These are phyloP conservation scores for Marronus borbonicus DNA, from an alignment of 2,888 invertebrate genomes.

Conservation along the genomic window DNA sequence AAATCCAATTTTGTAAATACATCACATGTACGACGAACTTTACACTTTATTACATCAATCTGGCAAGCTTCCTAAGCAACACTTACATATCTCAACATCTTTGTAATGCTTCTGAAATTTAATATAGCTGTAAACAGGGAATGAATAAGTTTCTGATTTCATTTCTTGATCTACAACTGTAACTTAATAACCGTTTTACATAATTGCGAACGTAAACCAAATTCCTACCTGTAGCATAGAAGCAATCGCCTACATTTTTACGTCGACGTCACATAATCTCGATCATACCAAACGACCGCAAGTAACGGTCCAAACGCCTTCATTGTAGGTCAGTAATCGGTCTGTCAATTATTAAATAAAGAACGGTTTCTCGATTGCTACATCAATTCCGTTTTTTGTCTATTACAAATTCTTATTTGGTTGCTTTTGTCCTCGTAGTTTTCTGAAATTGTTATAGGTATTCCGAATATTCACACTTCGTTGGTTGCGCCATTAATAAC, in stretches of 20 bases:
- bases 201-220: too few species aligned
- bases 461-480: not conserved
- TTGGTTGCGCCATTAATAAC: slow-evolving; percentile 5
- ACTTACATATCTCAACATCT: too few species aligned
- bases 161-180: too few species aligned
- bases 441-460: not conserved
- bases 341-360: slow-evolving; percentile 3
- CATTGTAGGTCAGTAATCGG: slow-evolving; percentile 14
- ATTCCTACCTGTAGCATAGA: too few species aligned
- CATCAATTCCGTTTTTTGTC: not conserved
- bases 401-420: not conserved
- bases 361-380: not conserved
- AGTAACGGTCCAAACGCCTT: slow-evolving; percentile 17
- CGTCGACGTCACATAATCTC: not conserved
- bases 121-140: too few species aligned
- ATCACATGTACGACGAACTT: too few species aligned
- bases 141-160: too few species aligned
- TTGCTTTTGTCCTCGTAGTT: not conserved
- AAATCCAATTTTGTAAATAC: too few species aligned
- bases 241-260: not conserved
- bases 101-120: too few species aligned
- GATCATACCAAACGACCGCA: not conserved
- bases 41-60: too few species aligned
- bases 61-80: too few species aligned
- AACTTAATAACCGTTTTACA: too few species aligned